Evolutionary conservation across 1,140 invertebrate species (phyloP).

Genomic region (Tigriopus japonicus): DNA sequence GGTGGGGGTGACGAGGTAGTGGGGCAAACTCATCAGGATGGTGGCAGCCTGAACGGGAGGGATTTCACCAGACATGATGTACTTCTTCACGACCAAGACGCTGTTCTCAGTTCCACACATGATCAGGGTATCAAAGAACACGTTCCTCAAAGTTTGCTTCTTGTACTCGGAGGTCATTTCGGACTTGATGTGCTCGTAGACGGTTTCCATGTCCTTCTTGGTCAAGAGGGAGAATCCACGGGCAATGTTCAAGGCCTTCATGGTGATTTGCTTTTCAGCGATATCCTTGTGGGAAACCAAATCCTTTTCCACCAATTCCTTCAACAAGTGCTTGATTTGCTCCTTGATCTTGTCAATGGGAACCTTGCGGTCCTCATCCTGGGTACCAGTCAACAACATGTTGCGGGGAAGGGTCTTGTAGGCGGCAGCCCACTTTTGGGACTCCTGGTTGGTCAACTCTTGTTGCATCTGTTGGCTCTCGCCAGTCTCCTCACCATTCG

Average conservation of each 20-base stretch:
- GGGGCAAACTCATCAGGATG: neutral
- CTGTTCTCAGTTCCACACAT: slow-evolving; percentile 2
- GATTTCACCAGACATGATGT: slow-evolving; percentile 2
- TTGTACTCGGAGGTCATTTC: neutral
- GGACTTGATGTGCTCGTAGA: slow-evolving; percentile 5
- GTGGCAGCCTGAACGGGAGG: neutral
- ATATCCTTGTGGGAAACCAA: neutral
- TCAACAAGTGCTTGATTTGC: neutral
- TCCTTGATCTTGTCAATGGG: slow-evolving; percentile 1
- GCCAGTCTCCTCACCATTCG: neutral
- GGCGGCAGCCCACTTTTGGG: neutral
- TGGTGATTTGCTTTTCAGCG: slow-evolving; percentile 4
- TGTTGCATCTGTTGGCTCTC: neutral
- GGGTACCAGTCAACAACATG: neutral
- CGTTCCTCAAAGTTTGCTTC: neutral
- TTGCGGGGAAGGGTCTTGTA: neutral
- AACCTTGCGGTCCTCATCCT: neutral
- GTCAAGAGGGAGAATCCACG: neutral
- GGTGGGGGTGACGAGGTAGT: slow-evolving; percentile 11
- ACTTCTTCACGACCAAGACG: slow-evolving; percentile 2
- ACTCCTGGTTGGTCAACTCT: neutral
- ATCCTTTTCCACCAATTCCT: neutral
- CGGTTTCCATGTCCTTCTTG: neutral
- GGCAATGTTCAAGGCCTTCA: neutral
- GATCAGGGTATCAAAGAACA: slow-evolving; percentile 4